phyloP scores from a whole-genome alignment of 2,888 invertebrate species.

The Stenodera caucasica region DNA sequence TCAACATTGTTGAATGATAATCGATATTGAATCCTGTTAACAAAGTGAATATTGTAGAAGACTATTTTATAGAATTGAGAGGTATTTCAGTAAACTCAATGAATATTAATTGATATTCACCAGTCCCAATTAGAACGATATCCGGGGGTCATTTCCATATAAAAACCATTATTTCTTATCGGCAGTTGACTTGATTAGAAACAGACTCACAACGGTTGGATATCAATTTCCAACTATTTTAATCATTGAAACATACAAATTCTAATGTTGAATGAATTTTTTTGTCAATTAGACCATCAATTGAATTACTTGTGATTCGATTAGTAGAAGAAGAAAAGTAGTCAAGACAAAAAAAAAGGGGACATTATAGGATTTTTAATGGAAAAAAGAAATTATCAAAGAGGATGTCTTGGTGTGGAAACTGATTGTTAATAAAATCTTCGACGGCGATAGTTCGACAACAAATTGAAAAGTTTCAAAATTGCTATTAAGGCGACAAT shows the following conservation, averaged over 20 bases:
- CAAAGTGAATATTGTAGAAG: conserved; percentile 27
- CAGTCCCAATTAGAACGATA: conserved; percentile 51
- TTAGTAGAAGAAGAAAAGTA: too few species aligned
- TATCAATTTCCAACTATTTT: conserved; percentile 25
- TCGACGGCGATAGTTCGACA: neutral
- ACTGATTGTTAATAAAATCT: neutral
- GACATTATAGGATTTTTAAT: neutral
- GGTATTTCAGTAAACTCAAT: conserved; percentile 39
- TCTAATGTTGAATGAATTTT: neutral
- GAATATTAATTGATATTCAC: conserved; percentile 53
- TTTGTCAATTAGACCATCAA: neutral
- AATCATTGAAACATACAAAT: neutral
- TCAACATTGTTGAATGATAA: too few species aligned
- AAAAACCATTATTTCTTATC: conserved; percentile 53
- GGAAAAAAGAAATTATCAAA: neutral
- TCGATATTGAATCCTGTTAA: neutral
- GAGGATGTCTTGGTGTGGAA: neutral
- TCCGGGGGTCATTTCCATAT: conserved; percentile 48
- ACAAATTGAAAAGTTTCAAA: neutral
- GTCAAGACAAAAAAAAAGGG: neutral
- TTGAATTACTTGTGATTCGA: neutral
- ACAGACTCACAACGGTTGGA: conserved; percentile 31
- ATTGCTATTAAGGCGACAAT: neutral
- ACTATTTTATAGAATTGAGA: conserved; percentile 23
- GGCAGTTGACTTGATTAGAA: conserved; percentile 36